A percentile compares a stretch with the other conserved stretches of the same genome.
Conservation (phyloP, 1,140 invertebrate genomes). For the Lepidurus arcticus region DNA sequence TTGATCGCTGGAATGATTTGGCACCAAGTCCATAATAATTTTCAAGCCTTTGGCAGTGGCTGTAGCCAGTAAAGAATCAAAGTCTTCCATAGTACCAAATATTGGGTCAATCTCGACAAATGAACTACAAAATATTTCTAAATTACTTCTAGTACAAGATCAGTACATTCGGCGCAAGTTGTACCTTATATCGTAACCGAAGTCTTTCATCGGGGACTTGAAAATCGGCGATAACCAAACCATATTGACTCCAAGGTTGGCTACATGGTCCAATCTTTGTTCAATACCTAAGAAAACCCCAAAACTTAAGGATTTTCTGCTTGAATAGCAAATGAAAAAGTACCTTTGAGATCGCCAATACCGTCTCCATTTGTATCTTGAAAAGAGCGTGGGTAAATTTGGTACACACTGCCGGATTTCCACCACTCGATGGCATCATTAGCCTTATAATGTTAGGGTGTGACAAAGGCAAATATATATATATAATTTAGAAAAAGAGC, state of each 20-base stretch:
- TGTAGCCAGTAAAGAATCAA: slow-evolving; percentile 49
- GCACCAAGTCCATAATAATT: slow-evolving; percentile 75
- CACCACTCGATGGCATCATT: slow-evolving; percentile 56
- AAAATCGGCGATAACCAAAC: slow-evolving; percentile 68
- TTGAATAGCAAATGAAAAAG: not conserved
- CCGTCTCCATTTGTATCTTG: slow-evolving; percentile 70
- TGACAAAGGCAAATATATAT: not conserved
- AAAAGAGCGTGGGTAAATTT: slow-evolving; percentile 73
- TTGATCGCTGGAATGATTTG: slow-evolving; percentile 74
- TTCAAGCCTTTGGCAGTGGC: slow-evolving; percentile 57
- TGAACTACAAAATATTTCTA: not conserved
- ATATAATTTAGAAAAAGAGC: not conserved
- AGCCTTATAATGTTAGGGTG: not conserved
- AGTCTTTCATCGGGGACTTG: slow-evolving; percentile 58
- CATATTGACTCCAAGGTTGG: slow-evolving; percentile 53
- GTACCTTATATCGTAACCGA: slow-evolving; percentile 57
- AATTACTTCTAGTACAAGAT: not conserved
- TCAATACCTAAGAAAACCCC: slow-evolving; percentile 41
- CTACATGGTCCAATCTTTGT: slow-evolving; percentile 47
- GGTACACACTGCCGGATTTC: slow-evolving; percentile 64
- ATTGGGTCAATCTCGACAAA: slow-evolving; percentile 48
- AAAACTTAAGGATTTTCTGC: not conserved
- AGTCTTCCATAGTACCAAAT: slow-evolving; percentile 59
- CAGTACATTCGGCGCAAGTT: not conserved
- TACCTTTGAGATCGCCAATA: slow-evolving; percentile 66